Evolutionary conservation across 1,140 invertebrate species (phyloP).

Genomic region (Nasonia giraulti): DNA sequence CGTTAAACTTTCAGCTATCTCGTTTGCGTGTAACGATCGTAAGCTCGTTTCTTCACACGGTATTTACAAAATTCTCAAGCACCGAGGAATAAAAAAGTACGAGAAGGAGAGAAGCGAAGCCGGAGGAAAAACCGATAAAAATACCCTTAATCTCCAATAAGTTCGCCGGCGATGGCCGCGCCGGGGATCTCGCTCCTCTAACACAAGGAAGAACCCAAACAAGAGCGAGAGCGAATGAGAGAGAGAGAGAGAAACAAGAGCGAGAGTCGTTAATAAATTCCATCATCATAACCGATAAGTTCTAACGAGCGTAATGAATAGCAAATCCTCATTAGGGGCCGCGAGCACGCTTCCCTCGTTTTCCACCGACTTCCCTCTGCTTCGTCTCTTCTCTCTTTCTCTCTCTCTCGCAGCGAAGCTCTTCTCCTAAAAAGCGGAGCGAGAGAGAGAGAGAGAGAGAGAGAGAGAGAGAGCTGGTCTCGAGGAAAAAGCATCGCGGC

Average conservation of each 20-base stretch:
- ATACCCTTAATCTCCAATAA: conserved; percentile 37
- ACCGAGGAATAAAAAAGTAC: conserved; percentile 36
- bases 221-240: neutral
- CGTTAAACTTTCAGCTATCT: neutral
- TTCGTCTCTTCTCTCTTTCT: neutral
- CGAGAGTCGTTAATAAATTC: conserved; percentile 30
- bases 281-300: conserved; percentile 45
- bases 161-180: neutral
- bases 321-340: conserved; percentile 38
- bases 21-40: neutral
- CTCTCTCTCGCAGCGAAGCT: neutral
- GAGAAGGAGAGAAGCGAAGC: conserved; percentile 19
- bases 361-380: conserved; percentile 27
- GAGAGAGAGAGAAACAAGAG: neutral
- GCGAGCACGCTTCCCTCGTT: conserved; percentile 34
- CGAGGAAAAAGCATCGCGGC: neutral
- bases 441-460: neutral
- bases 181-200: neutral
- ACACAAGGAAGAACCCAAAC: neutral
- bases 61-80: conserved; percentile 20
- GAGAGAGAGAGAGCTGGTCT: neutral
- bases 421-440: neutral
- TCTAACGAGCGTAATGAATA: conserved; percentile 47
- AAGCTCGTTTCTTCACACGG: neutral
- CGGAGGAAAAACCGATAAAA: conserved; percentile 13